Evolutionary conservation across 1,140 invertebrate genomes (phyloP), one percentile per base, ranked within the genome.

Genomic region (Scaptomyza hsui): DNA sequence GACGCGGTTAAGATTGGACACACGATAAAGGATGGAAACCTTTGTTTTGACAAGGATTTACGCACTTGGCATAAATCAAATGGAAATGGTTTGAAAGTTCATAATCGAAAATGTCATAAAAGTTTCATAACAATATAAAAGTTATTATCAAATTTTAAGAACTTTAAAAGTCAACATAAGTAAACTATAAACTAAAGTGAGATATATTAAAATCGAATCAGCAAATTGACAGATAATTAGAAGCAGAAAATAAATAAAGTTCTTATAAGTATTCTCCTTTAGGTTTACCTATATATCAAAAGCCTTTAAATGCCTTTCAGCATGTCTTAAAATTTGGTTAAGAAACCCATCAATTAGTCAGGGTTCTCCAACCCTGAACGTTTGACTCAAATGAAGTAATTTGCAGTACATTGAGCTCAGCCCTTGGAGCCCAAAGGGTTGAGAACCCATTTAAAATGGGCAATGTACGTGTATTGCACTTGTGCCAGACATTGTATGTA

Each of bases 311-410:
- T 37, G 32, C 32, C n/a, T 26, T 47, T n/a, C 18, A 47, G 21
- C 26, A 57, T 32, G 16, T 39, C 32, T 21, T 21, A 9, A 49
- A 45, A 35, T 12, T 12, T 48, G 24, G 21, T 21, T 41, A 42
- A 48, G 32, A 45, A 57, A 26, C 35, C 37, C 63, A 67, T 59
- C 45, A 60, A 67, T 67, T 67, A 67, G 55, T 60, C 45, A 51
- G 1, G 19, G 13, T 13, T 35, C 15, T 10, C n/a, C 32, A 19
- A 1, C n/a, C 3, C 13, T 7, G 3, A 18, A 21, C 37, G 15
- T 53, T 41, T 32, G 44, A 48, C 49, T 49, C 51, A 55, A 70
- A 70, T 70, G 60, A 70, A 70, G 67, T 64, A 49, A 70, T 70
- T 70, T 70, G 60, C 60, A 56, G 67, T 56, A 63, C 60, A 56